Evolutionary conservation across 2,113 vertebrate species (phyloP).

Genomic region (Baryphthengus martii): DNA sequence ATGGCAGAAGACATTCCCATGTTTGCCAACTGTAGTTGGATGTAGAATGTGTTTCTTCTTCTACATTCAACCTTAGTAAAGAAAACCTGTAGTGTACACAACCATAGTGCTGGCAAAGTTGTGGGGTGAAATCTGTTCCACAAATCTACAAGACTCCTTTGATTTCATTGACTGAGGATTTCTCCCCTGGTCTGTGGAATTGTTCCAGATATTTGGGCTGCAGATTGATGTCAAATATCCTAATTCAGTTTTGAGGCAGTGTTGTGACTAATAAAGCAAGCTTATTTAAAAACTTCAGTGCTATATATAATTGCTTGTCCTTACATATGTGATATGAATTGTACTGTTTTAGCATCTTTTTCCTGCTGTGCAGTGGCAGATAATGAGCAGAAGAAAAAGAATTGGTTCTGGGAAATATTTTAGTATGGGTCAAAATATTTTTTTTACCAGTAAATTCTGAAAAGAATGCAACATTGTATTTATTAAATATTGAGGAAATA

Average conservation of each 20-base stretch:
- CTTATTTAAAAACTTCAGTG: neutral
- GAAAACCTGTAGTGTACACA: rapidly evolving
- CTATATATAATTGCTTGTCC: neutral
- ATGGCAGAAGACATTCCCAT: neutral
- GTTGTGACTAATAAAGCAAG: neutral
- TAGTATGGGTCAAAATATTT: neutral
- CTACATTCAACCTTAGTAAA: neutral
- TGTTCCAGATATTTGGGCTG: neutral
- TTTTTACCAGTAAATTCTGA: neutral
- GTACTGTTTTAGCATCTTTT: neutral
- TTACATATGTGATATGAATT: too few species aligned
- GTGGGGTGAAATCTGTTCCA: neutral
- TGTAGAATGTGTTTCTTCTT: neutral
- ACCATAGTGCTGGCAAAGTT: neutral
- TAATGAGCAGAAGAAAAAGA: neutral
- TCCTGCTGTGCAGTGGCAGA: neutral
- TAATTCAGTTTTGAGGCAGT: neutral
- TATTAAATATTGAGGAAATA: neutral
- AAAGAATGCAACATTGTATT: neutral
- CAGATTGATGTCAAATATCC: neutral
- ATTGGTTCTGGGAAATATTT: neutral
- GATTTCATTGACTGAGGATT: neutral
- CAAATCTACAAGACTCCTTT: neutral
- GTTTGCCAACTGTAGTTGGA: neutral
- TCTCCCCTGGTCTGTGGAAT: neutral